Conservation (phyloP, 1,140 invertebrate species). For the Chymomyza costata region DNA sequence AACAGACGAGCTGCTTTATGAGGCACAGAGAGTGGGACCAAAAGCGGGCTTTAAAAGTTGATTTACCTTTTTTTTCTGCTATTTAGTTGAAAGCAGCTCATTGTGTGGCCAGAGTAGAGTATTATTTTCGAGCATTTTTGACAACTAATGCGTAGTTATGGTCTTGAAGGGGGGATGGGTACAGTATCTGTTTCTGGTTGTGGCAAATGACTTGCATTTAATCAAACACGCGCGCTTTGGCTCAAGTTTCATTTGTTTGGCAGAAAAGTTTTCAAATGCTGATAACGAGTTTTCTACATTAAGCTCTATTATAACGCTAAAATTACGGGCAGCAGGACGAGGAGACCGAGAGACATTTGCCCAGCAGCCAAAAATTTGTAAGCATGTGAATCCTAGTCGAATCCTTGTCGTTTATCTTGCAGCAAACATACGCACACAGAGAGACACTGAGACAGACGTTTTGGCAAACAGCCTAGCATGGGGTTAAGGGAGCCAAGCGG, state of each 20-base stretch:
- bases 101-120: too few relatives aligned
- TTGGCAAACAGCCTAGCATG: slow-evolving; percentile 10
- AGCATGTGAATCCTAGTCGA: slow-evolving; percentile 40
- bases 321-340: too few relatives aligned
- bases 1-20: too few relatives aligned
- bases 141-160: too few relatives aligned
- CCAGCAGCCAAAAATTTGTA: neutral
- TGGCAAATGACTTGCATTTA: slow-evolving; percentile 66
- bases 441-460: slow-evolving; percentile 17
- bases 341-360: slow-evolving; percentile 1
- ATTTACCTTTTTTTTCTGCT: too few relatives aligned
- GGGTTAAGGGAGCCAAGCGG: neutral
- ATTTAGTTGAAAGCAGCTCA: too few relatives aligned
- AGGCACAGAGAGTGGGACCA: too few relatives aligned
- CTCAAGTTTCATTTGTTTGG: slow-evolving; percentile 56
- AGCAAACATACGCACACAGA: slow-evolving; percentile 38
- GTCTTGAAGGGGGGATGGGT: too few relatives aligned
- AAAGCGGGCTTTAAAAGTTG: too few relatives aligned
- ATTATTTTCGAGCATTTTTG: too few relatives aligned
- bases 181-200: too few relatives aligned
- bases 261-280: slow-evolving; percentile 59
- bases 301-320: slow-evolving; percentile 66
- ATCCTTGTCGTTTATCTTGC: slow-evolving; percentile 64
- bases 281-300: slow-evolving; percentile 70
- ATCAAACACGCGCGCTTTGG: slow-evolving; percentile 66